These are phyloP conservation scores for Thymallus thymallus DNA, from an alignment of 2,113 vertebrate genomes.

Conservation along the genomic window DNA sequence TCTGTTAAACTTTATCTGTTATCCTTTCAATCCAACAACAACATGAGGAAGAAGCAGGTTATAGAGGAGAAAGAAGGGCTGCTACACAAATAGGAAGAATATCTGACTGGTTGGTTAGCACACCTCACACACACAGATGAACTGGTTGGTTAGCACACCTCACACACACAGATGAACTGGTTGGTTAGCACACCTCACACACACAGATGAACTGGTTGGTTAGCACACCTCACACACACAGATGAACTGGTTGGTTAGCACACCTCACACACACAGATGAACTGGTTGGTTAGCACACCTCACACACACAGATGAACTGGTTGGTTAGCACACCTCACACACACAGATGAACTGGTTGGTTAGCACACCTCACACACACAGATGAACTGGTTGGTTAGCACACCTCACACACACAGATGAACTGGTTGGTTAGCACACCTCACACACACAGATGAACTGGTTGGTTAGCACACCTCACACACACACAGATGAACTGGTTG, in stretches of 20 bases:
- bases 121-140: slow-evolving; percentile 17
- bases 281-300: not conserved
- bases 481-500: not conserved
- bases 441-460: slow-evolving; percentile 16
- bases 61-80: slow-evolving; percentile 37
- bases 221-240: slow-evolving; percentile 19
- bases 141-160: not conserved
- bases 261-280: slow-evolving; percentile 21
- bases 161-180: slow-evolving; percentile 16
- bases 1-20: slow-evolving; percentile 64
- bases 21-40: slow-evolving; percentile 52
- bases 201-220: not conserved
- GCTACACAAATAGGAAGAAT: slow-evolving; percentile 60
- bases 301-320: slow-evolving; percentile 16
- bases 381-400: not conserved
- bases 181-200: slow-evolving; percentile 12
- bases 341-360: not conserved
- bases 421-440: not conserved
- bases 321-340: slow-evolving; percentile 12
- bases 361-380: slow-evolving; percentile 19
- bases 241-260: not conserved
- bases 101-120: not conserved
- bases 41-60: slow-evolving; percentile 60
- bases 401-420: slow-evolving; percentile 21
- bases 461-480: slow-evolving; percentile 12